Conservation (phyloP, 2,888 invertebrate species). For the Andrena bicolor region DNA sequence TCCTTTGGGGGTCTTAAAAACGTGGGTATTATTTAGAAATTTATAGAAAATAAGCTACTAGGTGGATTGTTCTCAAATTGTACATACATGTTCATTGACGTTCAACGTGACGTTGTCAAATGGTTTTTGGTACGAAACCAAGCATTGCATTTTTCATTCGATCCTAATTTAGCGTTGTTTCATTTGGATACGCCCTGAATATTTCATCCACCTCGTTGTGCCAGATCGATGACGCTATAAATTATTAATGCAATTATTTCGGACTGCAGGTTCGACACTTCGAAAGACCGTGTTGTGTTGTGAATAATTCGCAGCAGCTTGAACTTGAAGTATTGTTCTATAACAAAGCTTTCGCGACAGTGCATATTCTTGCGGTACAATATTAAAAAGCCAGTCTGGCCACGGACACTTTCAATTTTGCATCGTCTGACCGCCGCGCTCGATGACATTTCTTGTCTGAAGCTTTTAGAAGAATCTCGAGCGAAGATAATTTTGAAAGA, state of each 20-base stretch:
- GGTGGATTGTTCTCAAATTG: too few species aligned
- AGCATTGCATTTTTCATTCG: not conserved
- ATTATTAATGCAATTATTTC: slow-evolving; percentile 55
- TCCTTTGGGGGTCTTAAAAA: too few species aligned
- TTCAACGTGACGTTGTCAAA: too few species aligned
- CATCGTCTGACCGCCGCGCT: not conserved
- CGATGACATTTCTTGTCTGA: not conserved
- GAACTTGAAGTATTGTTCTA: not conserved
- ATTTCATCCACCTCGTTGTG: slow-evolving; percentile 14
- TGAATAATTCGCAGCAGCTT: slow-evolving; percentile 43
- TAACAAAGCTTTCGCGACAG: not conserved
- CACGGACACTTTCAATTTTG: not conserved
- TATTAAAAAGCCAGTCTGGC: not conserved
- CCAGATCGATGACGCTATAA: slow-evolving; percentile 28
- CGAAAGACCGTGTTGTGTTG: not conserved
- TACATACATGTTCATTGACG: too few species aligned
- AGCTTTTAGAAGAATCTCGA: not conserved
- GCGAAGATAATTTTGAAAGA: not conserved
- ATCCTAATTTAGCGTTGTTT: not conserved
- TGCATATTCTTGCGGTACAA: slow-evolving; percentile 3
- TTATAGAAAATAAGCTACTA: too few species aligned
- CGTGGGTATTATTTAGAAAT: too few species aligned
- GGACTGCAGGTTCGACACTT: not conserved
- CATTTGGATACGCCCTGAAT: slow-evolving; percentile 20
- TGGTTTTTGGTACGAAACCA: not conserved